Base-by-base conservation (phyloP, 2,797 vertebrate species). In the Acestrorhynchus altus region DNA sequence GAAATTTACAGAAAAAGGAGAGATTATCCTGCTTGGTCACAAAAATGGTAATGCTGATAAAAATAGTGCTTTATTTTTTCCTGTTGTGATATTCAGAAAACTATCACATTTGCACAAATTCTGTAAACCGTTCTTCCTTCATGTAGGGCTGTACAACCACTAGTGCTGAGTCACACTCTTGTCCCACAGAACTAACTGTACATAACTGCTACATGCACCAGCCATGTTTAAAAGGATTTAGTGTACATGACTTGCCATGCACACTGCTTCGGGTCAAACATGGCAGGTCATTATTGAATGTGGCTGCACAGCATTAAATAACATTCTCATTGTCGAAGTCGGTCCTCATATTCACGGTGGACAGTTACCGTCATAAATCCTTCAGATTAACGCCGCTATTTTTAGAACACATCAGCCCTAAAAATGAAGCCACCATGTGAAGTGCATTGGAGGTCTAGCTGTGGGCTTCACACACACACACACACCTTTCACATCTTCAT, bases 1-100 rank as follows among this genome's bases (percentile, higher is more conserved):
- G 78, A 87, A 83, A 83, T 86, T 78, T 74, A 80, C 86, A 86
- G 91, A 90, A 91, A 89, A 89, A 90, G 80, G 15, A 13, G 39
- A 85, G 86, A 90, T 90, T 89, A 90, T 74, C 20, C 52, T 20
- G 72, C 35, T 42, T 42, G 77, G 47, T 24, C 47, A 59, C 11
- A 49, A 78, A 59, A 65, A 4, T 26, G 52, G 70, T 60, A 60
- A 31, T 61, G 31, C 15, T 35, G 4, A 13, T n/a, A 18, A 72
- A 60, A 15, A 59, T 8, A 59, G 28, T 15, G 22, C 1, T 1
- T n/a, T n/a, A n/a, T 24, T 56, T 56, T 18, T 5, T 52, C 20
- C 18, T 20, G 0, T 57, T 57, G 7, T 46, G 10, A 8, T 12
- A 1, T 12, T 46, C 12, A 52, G 51, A 52, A 52, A 12, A 4